Evolutionary conservation across 1,140 invertebrate genomes (phyloP), one percentile per base, ranked within the genome.

Genomic region (Meloidogyne hapla): DNA sequence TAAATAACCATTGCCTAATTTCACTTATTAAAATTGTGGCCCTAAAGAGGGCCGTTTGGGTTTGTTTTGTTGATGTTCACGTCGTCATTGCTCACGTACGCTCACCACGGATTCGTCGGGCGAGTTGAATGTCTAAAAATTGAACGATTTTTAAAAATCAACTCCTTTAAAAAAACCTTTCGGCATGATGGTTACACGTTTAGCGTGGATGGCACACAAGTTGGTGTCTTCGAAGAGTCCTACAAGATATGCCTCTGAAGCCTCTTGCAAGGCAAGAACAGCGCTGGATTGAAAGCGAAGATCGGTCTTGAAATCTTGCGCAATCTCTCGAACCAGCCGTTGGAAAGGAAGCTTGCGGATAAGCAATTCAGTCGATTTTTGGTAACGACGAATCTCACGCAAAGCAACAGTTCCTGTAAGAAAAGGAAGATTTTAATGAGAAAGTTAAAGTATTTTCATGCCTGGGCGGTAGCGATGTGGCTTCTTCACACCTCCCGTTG

Each of bases 131-230:
- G n/a, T n/a, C n/a, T n/a, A n/a, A n/a, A n/a, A n/a, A n/a, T n/a
- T n/a, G n/a, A n/a, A n/a, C n/a, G n/a, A n/a, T n/a, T n/a, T n/a
- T n/a, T n/a, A n/a, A n/a, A n/a, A n/a, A n/a, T n/a, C n/a, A n/a
- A n/a, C n/a, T n/a, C n/a, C n/a, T n/a, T n/a, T n/a, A n/a, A n/a
- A n/a, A n/a, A n/a, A n/a, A 86, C 95, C 94, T 89, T 95, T 95
- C 68, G 94, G 93, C 94, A 95, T 95, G 85, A 96, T 95, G 80
- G 94, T 95, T 40, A 96, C 94, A 85, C 94, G 91, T 88, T 95
- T 95, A 77, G 94, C 94, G 85, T 95, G 94, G 88, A 95, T 95
- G 78, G 94, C 93, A 89, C 93, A 94, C 90, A 94, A 90, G 89
- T 95, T 94, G 77, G 93, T 94, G 88, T 95, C 93, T 91, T 95